phyloP scores from a whole-genome alignment of 35 echinoderm and acorn worm species.

The Chiridota heheva region DNA sequence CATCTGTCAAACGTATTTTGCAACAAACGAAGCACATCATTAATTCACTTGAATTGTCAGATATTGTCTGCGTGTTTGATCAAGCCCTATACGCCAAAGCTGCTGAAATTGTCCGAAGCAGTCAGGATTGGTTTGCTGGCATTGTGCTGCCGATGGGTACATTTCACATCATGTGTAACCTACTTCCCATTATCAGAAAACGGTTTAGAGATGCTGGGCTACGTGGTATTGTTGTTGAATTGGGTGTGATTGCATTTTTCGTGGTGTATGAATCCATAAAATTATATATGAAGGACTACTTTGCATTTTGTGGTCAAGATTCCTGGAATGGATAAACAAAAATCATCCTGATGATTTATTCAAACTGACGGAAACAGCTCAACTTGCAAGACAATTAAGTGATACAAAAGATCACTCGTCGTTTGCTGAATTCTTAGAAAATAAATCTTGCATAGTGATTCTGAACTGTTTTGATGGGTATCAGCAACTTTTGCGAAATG shows the following conservation, averaged over 20 bases:
- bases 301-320: conserved; percentile 2
- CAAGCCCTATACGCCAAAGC: neutral
- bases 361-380: too few relatives aligned
- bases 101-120: neutral
- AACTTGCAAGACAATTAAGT: too few relatives aligned
- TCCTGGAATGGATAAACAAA: too few relatives aligned
- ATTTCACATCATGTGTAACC: neutral
- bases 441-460: neutral
- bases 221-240: neutral
- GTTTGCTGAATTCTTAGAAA: neutral
- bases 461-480: neutral
- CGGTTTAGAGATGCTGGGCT: neutral
- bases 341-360: too few relatives aligned
- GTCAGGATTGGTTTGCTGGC: neutral
- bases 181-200: neutral
- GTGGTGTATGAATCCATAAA: conserved; percentile 12
- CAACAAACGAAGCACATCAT: conserved; percentile 7
- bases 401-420: too few relatives aligned
- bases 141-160: conserved; percentile 1
- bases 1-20: conserved; percentile 26
- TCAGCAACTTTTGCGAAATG: neutral
- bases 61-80: conserved; percentile 2
- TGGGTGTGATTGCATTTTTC: neutral
- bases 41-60: neutral
- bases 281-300: conserved; percentile 17